phyloP scores from a whole-genome alignment of 1,140 invertebrate species.

The Luehdorfia chinensis region DNA sequence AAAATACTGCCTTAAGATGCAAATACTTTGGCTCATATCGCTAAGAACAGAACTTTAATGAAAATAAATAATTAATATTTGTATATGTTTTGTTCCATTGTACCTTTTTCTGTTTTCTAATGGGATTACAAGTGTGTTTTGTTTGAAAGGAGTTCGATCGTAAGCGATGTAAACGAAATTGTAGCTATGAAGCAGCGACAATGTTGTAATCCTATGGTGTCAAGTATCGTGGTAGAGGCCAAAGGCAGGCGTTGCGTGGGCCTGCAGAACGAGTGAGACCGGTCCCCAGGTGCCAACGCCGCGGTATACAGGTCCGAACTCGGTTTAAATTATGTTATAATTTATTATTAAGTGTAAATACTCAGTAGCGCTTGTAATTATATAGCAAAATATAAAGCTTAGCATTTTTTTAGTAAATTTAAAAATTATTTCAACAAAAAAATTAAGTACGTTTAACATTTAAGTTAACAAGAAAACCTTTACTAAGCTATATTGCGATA shows the following conservation, averaged over 20 bases:
- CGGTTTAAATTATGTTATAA: constrained; percentile 18
- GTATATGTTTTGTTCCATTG: background rate
- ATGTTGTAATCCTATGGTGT: constrained; percentile 25
- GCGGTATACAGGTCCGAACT: constrained; percentile 38
- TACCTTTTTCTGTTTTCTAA: constrained; percentile 13
- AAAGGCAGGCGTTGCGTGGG: constrained; percentile 50
- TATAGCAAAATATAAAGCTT: too few species aligned
- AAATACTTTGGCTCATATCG: constrained; percentile 54
- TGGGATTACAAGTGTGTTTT: background rate
- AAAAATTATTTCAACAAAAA: too few species aligned
- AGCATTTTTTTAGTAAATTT: too few species aligned
- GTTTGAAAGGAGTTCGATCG: background rate
- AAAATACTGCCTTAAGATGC: constrained; percentile 47
- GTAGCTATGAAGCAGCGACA: constrained; percentile 19
- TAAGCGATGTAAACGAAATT: constrained; percentile 1
- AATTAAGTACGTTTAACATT: too few species aligned
- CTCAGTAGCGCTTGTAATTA: too few species aligned
- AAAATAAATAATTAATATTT: background rate
- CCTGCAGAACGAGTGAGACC: constrained; percentile 60
- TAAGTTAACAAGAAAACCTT: too few species aligned
- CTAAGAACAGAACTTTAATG: constrained; percentile 18
- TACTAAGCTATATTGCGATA: too few species aligned
- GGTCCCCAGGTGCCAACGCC: constrained; percentile 61
- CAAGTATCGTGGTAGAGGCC: constrained; percentile 37
- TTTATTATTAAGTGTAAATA: constrained; percentile 22